A percentile compares a stretch with the other conserved stretches of the same genome.
phyloP scores from a whole-genome alignment of 2,113 vertebrate genomes.

The Micromys minutus region DNA sequence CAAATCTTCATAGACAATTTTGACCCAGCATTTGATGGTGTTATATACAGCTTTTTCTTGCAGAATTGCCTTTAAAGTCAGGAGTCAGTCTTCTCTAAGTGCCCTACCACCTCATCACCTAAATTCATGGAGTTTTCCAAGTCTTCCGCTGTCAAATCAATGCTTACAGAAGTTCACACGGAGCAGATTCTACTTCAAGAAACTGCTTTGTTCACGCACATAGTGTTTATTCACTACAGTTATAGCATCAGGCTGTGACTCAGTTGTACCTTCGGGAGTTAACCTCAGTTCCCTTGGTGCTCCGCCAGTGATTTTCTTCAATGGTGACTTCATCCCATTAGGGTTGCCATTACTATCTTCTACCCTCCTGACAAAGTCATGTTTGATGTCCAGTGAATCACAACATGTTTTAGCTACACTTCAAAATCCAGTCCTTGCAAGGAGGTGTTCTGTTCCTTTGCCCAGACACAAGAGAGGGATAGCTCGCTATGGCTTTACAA shows the following conservation, averaged over 20 bases:
- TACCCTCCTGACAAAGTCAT: neutral
- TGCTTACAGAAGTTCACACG: neutral
- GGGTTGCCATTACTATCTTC: neutral
- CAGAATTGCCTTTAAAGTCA: neutral
- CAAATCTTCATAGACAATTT: neutral
- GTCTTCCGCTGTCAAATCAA: neutral
- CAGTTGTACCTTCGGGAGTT: neutral
- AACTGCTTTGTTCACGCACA: neutral
- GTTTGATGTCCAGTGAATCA: neutral
- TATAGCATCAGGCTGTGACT: no score
- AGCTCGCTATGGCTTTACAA: neutral
- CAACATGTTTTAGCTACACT: neutral
- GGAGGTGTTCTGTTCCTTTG: neutral
- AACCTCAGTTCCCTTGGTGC: neutral
- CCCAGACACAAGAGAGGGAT: neutral
- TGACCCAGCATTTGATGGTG: neutral
- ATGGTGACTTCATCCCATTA: no score
- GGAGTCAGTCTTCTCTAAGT: neutral
- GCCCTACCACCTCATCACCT: no score
- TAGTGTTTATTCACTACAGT: neutral
- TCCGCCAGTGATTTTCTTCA: neutral
- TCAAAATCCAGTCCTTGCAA: neutral
- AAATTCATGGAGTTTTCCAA: neutral
- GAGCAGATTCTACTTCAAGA: neutral
- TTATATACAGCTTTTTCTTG: neutral